Base-by-base conservation (phyloP, 2,797 vertebrate species). In the Ctenopoma multispine region DNA sequence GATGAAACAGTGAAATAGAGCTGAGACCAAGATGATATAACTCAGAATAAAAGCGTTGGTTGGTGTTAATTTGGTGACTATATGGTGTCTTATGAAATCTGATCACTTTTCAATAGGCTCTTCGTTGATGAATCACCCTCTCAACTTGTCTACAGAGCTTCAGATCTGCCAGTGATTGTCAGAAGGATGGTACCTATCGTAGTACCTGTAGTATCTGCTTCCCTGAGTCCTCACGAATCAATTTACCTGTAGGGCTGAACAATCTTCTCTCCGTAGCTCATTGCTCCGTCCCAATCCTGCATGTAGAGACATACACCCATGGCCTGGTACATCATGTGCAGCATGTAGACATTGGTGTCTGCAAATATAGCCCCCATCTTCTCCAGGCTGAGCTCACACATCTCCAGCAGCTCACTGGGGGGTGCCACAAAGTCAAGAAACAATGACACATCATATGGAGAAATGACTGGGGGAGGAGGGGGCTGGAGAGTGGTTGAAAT, bases 311-410 rank as follows among this genome's bases (percentile, higher is more conserved):
- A 99, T 63, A 99, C 96, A 0, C 98, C 98, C 98, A 99, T 99
- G 75, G 98, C 95, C 84, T 99, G 98, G 90, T 99, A 99, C 96
- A 97, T 99, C 98, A 99, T 99, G 85, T 99, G 98, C 69, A 99
- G 82, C 96, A 99, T 96, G 87, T 99, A 99, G 69, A 99, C 96
- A 4, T 99, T 99, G 48, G 95, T 97, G 66, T 97, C 97, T 24
- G 94, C 96, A 71, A 99, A 99, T 78, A 98, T 91, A 0, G 95
- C 77, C 64, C 96, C 94, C 98, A 99, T 99, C 93, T 98, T 99
- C 85, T 98, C 97, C 90, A 95, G 93, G 82, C 97, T 99, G 41
- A 98, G 93, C 81, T 99, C 97, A 61, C 98, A 99, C 80, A 99
- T 96, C 92, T 99, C 98, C 83, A 99, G 93, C 51, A 99, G 92